phyloP scores from a whole-genome alignment of 2,113 vertebrate species.

The Ailurus styani region DNA sequence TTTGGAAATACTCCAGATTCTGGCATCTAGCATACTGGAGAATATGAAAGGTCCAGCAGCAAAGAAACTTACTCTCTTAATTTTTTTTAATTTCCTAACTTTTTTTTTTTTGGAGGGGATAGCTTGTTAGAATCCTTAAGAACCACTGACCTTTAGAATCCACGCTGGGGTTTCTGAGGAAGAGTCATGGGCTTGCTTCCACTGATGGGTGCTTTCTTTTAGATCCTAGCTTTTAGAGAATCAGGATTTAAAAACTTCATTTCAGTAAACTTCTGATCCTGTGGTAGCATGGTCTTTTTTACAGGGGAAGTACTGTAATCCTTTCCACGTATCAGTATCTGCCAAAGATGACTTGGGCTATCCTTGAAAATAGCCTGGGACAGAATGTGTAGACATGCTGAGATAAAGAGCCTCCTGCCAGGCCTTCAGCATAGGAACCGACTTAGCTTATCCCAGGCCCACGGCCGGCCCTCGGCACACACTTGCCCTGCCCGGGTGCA shows the following conservation, averaged over 20 bases:
- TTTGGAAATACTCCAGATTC: neutral
- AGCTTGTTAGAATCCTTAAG: neutral
- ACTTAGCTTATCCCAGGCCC: neutral
- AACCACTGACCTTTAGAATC: neutral
- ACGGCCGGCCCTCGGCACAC: rapidly evolving
- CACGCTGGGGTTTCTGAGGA: neutral
- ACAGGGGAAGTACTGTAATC: neutral
- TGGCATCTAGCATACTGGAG: neutral
- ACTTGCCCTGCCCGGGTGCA: neutral
- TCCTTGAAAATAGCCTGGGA: constrained; percentile 55
- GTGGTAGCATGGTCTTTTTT: neutral
- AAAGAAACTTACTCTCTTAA: neutral
- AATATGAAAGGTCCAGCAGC: neutral
- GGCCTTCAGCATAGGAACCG: neutral
- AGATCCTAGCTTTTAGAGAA: neutral
- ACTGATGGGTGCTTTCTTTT: neutral
- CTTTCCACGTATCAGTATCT: constrained; percentile 52
- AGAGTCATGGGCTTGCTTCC: neutral
- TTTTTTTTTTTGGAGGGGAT: neutral
- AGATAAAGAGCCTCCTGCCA: constrained; percentile 53
- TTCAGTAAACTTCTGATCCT: neutral
- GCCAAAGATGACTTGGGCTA: constrained; percentile 38
- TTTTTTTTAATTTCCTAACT: neutral
- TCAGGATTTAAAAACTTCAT: neutral
- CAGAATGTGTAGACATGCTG: constrained; percentile 49